These are phyloP conservation scores for Netelia melanura DNA, from an alignment of 2,888 invertebrate species.

Conservation along the genomic window DNA sequence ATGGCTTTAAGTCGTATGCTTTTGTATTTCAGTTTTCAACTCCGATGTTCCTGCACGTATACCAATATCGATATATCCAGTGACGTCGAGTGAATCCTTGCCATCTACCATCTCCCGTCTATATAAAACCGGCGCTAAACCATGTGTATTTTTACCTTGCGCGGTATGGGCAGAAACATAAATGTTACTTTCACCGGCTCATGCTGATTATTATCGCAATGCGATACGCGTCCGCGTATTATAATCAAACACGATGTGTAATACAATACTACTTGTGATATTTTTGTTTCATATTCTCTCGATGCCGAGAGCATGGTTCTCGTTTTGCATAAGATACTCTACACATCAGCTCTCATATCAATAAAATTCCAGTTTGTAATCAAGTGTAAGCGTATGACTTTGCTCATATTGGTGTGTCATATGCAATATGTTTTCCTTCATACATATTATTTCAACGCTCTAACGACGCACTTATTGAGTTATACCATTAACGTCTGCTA, in stretches of 20 bases:
- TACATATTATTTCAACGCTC: background rate
- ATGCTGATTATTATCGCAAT: conserved; percentile 17
- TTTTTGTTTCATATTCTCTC: conserved; percentile 15
- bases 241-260: conserved; percentile 12
- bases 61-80: conserved; percentile 49
- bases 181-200: background rate
- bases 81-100: conserved; percentile 12
- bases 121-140: conserved; percentile 10
- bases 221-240: background rate
- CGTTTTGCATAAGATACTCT: background rate
- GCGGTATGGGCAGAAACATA: background rate
- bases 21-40: conserved; percentile 52
- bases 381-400: background rate
- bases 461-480: conserved; percentile 24
- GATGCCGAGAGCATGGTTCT: background rate
- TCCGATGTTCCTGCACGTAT: conserved; percentile 52
- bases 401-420: background rate
- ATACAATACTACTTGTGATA: conserved; percentile 28
- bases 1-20: conserved; percentile 39
- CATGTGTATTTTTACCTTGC: conserved; percentile 1
- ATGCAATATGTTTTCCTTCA: background rate
- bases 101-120: background rate
- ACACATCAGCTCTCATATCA: background rate
- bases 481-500: conserved; percentile 1
- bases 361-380: background rate